A percentile compares a stretch with the other conserved stretches of the same genome.
These are phyloP conservation scores for Lineus longissimus DNA, from an alignment of 1,140 invertebrate species.

Conservation along the genomic window DNA sequence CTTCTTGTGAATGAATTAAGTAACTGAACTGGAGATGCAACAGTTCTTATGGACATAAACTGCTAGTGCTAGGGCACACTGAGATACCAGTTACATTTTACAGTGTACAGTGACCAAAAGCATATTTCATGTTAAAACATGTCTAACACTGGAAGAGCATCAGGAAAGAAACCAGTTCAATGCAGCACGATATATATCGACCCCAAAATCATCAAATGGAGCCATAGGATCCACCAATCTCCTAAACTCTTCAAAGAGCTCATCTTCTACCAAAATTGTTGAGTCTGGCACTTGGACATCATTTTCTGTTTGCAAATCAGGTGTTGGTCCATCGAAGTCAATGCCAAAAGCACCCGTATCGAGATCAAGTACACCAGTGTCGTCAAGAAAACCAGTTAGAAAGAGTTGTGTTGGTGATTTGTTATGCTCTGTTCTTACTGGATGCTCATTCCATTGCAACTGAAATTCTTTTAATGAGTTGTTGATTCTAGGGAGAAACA, in stretches of 20 bases:
- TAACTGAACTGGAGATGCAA: too few relatives aligned
- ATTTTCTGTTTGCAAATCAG: too few relatives aligned
- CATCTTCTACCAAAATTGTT: not conserved
- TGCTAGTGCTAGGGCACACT: too few relatives aligned
- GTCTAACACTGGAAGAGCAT: too few relatives aligned
- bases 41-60: too few relatives aligned
- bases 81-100: too few relatives aligned
- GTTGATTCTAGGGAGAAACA: not conserved
- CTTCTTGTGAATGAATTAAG: too few relatives aligned
- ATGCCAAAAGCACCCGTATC: not conserved
- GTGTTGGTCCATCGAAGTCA: not conserved
- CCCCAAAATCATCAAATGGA: not conserved
- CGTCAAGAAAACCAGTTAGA: not conserved
- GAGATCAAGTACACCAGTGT: not conserved
- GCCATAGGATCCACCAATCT: not conserved
- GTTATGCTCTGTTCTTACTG: not conserved
- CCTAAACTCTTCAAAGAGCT: not conserved
- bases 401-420: not conserved
- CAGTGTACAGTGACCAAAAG: too few relatives aligned
- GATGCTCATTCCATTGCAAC: not conserved
- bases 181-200: not conserved
- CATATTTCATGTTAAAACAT: too few relatives aligned
- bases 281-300: not conserved
- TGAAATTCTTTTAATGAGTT: not conserved
- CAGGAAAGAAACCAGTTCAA: too few relatives aligned